phyloP scores from a whole-genome alignment of 2,797 vertebrate species.

The Apogon hyalosoma region DNA sequence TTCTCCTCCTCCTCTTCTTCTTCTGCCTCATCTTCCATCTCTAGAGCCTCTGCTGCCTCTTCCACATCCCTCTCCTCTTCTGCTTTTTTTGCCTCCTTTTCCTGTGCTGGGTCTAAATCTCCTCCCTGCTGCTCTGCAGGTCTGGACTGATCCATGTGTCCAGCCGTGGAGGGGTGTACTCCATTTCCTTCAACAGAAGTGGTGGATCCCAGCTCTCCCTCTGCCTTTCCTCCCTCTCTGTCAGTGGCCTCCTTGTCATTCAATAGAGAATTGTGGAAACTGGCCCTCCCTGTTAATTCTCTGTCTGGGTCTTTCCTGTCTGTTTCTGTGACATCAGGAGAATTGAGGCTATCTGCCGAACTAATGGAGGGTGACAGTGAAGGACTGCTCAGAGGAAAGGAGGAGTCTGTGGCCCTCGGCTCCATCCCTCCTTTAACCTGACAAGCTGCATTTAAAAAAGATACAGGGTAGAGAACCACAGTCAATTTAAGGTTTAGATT shows the following conservation, averaged over 20 bases:
- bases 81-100: conserved; percentile 56
- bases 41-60: conserved; percentile 67
- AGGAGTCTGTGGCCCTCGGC: conserved; percentile 54
- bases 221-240: conserved; percentile 27
- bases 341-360: conserved; percentile 65
- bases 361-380: conserved; percentile 72
- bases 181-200: conserved; percentile 49
- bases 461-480: not conserved
- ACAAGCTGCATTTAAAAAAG: conserved; percentile 53
- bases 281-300: conserved; percentile 53
- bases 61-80: conserved; percentile 50
- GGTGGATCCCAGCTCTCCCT: conserved; percentile 47
- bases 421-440: conserved; percentile 63
- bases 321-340: conserved; percentile 57
- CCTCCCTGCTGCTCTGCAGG: conserved; percentile 73
- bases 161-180: conserved; percentile 56
- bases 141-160: conserved; percentile 69
- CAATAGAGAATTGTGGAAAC: conserved; percentile 66
- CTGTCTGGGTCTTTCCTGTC: conserved; percentile 63
- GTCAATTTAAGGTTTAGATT: not conserved
- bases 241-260: conserved; percentile 49
- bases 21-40: conserved; percentile 72
- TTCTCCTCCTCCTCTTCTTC: conserved; percentile 72
- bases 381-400: conserved; percentile 45
- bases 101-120: conserved; percentile 60